A percentile compares a stretch with the other conserved stretches of the same genome.
Conservation (phyloP, 2,888 invertebrate genomes). For the Rambutsinella grinnellia region DNA sequence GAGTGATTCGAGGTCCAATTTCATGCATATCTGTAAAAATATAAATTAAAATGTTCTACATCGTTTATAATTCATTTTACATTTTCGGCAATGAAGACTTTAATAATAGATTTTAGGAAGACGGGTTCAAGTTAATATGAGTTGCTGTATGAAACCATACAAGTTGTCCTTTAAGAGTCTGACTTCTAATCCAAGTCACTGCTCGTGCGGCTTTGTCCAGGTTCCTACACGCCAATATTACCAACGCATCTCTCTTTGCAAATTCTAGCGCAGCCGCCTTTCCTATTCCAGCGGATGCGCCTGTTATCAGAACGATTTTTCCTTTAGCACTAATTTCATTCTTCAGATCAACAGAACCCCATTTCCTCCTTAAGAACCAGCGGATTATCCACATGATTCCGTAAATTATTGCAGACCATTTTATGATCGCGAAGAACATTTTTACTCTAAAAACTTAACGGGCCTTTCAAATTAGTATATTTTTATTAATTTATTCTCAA, state of each 20-base stretch:
- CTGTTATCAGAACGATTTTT: slow-evolving; percentile 41
- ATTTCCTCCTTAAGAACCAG: slow-evolving; percentile 12
- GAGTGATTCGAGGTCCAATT: slow-evolving; percentile 58
- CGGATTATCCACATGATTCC: too few species aligned
- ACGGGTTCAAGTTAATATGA: too few species aligned
- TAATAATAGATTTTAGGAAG: too few species aligned
- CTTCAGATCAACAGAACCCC: slow-evolving; percentile 43
- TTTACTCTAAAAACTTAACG: too few species aligned
- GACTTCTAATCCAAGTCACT: slow-evolving; percentile 76
- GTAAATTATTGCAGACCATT: too few species aligned
- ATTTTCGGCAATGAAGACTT: too few species aligned
- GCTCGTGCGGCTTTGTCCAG: slow-evolving; percentile 76
- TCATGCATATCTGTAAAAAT: slow-evolving; percentile 39
- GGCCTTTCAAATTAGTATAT: too few species aligned
- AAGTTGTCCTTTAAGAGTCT: slow-evolving; percentile 75
- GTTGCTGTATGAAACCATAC: too few species aligned
- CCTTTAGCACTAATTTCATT: slow-evolving; percentile 41
- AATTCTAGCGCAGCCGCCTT: slow-evolving; percentile 81
- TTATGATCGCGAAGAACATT: too few species aligned
- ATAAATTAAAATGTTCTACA: too few species aligned
- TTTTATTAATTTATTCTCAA: too few species aligned
- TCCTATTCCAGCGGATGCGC: slow-evolving; percentile 82
- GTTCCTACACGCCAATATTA: slow-evolving; percentile 86
- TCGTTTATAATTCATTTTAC: too few species aligned
- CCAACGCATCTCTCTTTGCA: slow-evolving; percentile 80